A percentile compares a stretch with the other conserved stretches of the same genome.
These are phyloP conservation scores for Leptonema lineaticorne DNA, from an alignment of 1,140 invertebrate species.

Conservation along the genomic window DNA sequence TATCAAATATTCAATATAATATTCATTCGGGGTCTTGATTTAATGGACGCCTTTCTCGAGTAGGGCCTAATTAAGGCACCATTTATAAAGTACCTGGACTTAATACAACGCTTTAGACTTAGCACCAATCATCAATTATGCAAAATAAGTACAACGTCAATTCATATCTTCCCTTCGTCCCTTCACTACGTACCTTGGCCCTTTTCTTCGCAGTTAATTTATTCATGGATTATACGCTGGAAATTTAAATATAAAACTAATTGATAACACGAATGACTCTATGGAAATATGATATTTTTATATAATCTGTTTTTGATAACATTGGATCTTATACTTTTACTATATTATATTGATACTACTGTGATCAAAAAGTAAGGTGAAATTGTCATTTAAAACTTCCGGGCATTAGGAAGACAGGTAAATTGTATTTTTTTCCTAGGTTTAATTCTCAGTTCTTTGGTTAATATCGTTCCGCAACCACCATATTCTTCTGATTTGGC, in stretches of 20 bases:
- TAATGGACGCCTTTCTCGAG: not conserved
- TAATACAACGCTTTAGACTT: constrained; percentile 6
- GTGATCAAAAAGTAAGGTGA: too few species aligned
- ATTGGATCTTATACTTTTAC: too few species aligned
- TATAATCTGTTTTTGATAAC: too few species aligned
- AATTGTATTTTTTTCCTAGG: too few species aligned
- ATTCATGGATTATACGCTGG: not conserved
- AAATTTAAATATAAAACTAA: not conserved
- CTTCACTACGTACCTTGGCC: too few species aligned
- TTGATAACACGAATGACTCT: not conserved
- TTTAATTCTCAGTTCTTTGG: not conserved
- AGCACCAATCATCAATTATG: constrained; percentile 13
- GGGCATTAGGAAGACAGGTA: too few species aligned
- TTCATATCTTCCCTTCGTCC: not conserved
- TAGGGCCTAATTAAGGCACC: not conserved
- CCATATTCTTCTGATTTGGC: too few species aligned
- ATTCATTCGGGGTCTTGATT: constrained; percentile 3
- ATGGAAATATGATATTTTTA: not conserved
- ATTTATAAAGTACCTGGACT: constrained; percentile 2
- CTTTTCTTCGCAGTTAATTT: not conserved
- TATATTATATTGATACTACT: too few species aligned
- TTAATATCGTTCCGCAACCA: too few species aligned
- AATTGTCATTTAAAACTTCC: too few species aligned
- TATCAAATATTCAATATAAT: constrained; percentile 8
- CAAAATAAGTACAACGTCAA: not conserved